Evolutionary conservation across 2,797 vertebrate species (phyloP), one percentile per base, ranked within the genome.

Genomic region (Crocodylus rhombifer): DNA sequence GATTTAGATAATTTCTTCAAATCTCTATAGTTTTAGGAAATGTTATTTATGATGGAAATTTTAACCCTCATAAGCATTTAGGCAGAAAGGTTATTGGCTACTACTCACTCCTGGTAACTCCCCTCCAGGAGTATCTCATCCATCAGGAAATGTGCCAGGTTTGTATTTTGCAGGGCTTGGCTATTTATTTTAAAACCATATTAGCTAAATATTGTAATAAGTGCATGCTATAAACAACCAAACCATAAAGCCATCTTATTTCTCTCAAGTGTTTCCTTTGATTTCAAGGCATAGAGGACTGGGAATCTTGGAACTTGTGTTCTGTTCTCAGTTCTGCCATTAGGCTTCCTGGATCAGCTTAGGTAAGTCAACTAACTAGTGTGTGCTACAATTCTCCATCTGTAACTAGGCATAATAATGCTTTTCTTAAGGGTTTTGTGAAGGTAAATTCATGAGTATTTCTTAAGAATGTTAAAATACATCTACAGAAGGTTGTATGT

Each of bases 401-500:
- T 82, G 17, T 89, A 2, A 60, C 36, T 76, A 69, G 62, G 42
- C 82, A 21, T 87, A 80, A 80, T 88, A 83, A 62, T 15, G 7
- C 21, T 88, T 67, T 74, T 88, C 4, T 0, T 36, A 65, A 82
- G 33, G 30, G 5, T 90, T 7, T 77, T 90, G 65, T 74, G 42
- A 93, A n/a, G 64, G 80, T 63, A 36, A 30, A 2, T 77, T 93
- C 86, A 91, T 95, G 89, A 91, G 89, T 79, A 77, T 82, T 30
- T 77, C n/a, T 73, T 21, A 95, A 83, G 36, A 36, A 55, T 62
- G 67, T 71, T 51, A 33, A 4, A 75, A 60, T 75, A 75, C 93
- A 89, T 91, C 87, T 81, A 84, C 92, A 85, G 89, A 91, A 92
- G 87, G n/a, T 57, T 0, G 0, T 86, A 88, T 51, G 61, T 88